A percentile compares a stretch with the other conserved stretches of the same genome.
These are phyloP conservation scores for Bombus polaris DNA, from an alignment of 1,140 invertebrate species.

Conservation along the genomic window DNA sequence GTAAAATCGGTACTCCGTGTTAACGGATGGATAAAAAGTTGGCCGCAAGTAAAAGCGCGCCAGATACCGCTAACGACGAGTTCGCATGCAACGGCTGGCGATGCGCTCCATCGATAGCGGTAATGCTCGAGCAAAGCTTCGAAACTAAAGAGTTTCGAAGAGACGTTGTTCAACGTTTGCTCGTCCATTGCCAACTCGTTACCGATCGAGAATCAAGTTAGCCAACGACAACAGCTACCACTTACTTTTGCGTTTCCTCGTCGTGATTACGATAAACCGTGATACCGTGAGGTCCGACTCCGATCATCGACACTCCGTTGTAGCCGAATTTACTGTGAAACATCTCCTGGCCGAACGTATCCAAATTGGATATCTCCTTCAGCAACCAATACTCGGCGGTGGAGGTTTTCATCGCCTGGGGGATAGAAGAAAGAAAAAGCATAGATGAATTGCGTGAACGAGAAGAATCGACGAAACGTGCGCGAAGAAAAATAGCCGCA, in stretches of 20 bases:
- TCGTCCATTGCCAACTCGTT: not conserved
- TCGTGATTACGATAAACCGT: slow-evolving; percentile 86
- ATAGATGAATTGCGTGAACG: accelerated
- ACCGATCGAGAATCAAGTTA: not conserved
- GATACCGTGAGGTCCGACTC: slow-evolving; percentile 92
- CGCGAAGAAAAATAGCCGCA: not conserved
- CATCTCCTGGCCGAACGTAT: slow-evolving; percentile 92
- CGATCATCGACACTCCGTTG: slow-evolving; percentile 82
- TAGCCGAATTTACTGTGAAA: slow-evolving; percentile 87
- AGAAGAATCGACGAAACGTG: accelerated
- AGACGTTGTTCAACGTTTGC: not conserved
- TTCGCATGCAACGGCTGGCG: not conserved
- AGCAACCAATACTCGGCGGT: slow-evolving; percentile 91
- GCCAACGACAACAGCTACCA: slow-evolving; percentile 5
- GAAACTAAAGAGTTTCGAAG: too few species aligned
- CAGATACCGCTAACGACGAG: too few species aligned
- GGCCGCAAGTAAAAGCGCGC: not conserved
- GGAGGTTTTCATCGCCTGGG: slow-evolving; percentile 83
- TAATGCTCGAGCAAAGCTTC: not conserved
- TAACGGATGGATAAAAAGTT: not conserved
- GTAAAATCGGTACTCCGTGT: too few species aligned
- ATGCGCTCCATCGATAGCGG: not conserved
- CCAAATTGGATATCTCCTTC: slow-evolving; percentile 89
- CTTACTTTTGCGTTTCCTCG: slow-evolving; percentile 86
- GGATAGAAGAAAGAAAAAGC: not conserved